Percentiles rank a stretch among this genome's conserved stretches.
These are phyloP conservation scores for Aphrocallistes beatrix DNA, from an alignment of 37 sponge, comb jelly and placozoan species.

Conservation along the genomic window DNA sequence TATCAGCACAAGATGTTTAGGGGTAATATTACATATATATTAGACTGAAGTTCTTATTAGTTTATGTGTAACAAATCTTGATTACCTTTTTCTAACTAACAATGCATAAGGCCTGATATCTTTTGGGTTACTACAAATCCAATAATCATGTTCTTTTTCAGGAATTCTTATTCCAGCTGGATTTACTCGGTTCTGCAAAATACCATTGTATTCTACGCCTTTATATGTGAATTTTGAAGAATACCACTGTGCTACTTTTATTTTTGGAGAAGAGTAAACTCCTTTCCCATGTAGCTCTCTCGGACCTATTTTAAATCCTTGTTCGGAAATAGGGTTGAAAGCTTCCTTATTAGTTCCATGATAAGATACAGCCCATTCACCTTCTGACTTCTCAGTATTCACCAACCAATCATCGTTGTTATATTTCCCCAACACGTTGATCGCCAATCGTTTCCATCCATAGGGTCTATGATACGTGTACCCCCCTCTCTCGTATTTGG, in stretches of 20 bases:
- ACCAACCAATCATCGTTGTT: conserved; percentile 25
- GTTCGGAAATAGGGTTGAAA: background rate
- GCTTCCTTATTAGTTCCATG: conserved; percentile 9
- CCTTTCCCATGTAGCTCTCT: conserved; percentile 24
- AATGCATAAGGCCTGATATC: background rate
- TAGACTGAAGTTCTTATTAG: too few relatives aligned
- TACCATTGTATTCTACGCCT: conserved; percentile 13
- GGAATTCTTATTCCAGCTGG: background rate
- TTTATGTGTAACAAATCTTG: too few relatives aligned
- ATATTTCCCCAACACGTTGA: conserved; percentile 32
- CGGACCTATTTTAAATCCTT: background rate
- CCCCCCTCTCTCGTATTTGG: conserved; percentile 25
- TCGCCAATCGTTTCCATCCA: conserved; percentile 34
- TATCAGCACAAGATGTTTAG: too few relatives aligned
- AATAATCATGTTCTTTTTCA: background rate
- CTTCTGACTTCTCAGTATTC: background rate
- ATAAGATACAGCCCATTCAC: conserved; percentile 37
- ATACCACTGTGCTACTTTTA: conserved; percentile 23
- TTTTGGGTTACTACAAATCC: background rate
- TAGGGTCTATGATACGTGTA: conserved; percentile 29
- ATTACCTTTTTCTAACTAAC: background rate
- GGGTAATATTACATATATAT: too few relatives aligned
- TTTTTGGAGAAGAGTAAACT: conserved; percentile 23
- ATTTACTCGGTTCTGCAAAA: conserved; percentile 37
- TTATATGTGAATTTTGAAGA: background rate